Evolutionary conservation across 2,113 vertebrate species (phyloP), one percentile per base, ranked within the genome.

Genomic region (Oncorhynchus masou): DNA sequence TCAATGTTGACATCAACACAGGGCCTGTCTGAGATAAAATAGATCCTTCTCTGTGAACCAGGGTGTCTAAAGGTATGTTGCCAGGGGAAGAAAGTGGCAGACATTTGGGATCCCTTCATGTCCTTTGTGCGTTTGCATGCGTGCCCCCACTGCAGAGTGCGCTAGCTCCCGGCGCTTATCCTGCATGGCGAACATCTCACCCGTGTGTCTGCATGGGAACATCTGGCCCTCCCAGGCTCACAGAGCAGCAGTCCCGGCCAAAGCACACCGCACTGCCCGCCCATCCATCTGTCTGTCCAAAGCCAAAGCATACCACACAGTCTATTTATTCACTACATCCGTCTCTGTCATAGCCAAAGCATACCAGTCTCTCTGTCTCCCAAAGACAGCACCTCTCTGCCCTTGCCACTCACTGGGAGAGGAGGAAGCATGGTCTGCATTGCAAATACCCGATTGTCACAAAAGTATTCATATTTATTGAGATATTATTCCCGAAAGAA

Each of bases 121-220:
- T 62, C 19, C 59, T 22, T 6, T 62, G 59, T 62, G 59, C 8
- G 19, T 22, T 1, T 62, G 19, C 4, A 20, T 39, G 39, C 2
- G 39, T 39, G 39, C 9, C 39, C 39, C 39, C 59, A n/a, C 59
- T 22, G 8, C 7, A 1, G n/a, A 19, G 7, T 12, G 54, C 67
- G 74, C 79, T 68, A 27, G 62, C 81, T 68, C 68, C 67, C 48
- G 19, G 71, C 78, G 69, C 84, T 77, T 84, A 72, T 68, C 73
- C 74, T n/a, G 79, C 80, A 79, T 74, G 29, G 85, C 86, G 91
- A 92, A 90, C 85, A 90, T 92, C 86, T 91, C 89, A 90, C 90
- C 87, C 84, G 81, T 54, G 76, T 89, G 88, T 87, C 88, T 83
- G 88, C 87, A 89, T 89, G 89, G 87, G 87, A 92, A 92, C 88